phyloP scores from a whole-genome alignment of 2,888 invertebrate species.

The Coleophora flavipennella region DNA sequence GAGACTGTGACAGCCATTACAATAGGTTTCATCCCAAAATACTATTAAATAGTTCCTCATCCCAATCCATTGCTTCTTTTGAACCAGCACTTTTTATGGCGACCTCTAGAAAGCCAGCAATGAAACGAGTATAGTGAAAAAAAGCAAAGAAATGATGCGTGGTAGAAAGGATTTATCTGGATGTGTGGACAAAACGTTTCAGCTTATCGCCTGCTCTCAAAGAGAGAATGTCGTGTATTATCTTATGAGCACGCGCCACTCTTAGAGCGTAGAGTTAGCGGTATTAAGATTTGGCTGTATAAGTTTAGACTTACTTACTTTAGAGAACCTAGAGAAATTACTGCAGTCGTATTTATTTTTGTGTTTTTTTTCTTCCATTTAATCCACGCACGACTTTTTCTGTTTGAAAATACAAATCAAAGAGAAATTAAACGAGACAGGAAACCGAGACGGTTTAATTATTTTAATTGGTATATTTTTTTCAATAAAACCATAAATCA shows the following conservation, averaged over 20 bases:
- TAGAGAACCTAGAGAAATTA: too few relatives aligned
- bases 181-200: constrained; percentile 45
- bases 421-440: too few relatives aligned
- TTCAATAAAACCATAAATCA: too few relatives aligned
- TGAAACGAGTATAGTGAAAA: neutral
- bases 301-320: neutral
- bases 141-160: neutral
- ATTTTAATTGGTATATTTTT: too few relatives aligned
- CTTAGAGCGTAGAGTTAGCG: too few relatives aligned
- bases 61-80: too few relatives aligned
- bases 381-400: too few relatives aligned
- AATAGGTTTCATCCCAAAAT: neutral
- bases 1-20: neutral
- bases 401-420: too few relatives aligned
- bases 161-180: constrained; percentile 29
- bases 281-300: neutral
- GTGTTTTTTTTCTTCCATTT: too few relatives aligned
- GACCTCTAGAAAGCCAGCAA: neutral
- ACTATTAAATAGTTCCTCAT: too few relatives aligned
- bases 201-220: constrained; percentile 31
- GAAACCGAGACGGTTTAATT: too few relatives aligned
- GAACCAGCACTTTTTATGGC: neutral
- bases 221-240: constrained; percentile 38
- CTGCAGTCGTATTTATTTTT: too few relatives aligned
- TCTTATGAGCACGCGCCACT: constrained; percentile 51